phyloP scores from a whole-genome alignment of 1,140 invertebrate species.

The Andrena cerasifolii region DNA sequence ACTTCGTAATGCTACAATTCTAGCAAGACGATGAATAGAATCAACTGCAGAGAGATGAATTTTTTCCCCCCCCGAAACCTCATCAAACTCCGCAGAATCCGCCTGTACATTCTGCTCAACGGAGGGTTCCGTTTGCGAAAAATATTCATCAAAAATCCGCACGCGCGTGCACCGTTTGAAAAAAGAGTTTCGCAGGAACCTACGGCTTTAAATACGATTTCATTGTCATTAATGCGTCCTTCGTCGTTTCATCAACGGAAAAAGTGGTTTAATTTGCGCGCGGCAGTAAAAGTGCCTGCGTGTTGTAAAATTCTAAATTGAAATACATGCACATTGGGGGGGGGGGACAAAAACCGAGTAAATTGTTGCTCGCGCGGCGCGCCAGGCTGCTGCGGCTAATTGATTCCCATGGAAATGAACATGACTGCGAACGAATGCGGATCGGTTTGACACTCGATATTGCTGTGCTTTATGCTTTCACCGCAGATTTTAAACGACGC shows the following conservation, averaged over 20 bases:
- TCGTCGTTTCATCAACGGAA: background rate
- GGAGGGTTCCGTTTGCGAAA: no score
- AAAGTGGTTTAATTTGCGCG: background rate
- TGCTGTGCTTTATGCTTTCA: background rate
- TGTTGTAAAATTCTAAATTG: background rate
- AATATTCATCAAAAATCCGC: no score
- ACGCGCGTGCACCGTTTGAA: no score
- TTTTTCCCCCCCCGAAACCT: no score
- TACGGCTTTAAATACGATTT: background rate
- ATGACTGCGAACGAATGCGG: no score
- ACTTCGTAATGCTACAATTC: no score
- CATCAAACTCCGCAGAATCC: no score
- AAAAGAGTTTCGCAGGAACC: background rate
- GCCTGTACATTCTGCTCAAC: no score
- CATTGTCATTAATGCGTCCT: background rate
- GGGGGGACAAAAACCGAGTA: background rate
- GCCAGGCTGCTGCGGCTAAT: background rate
- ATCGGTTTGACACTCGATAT: background rate
- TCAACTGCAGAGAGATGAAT: no score
- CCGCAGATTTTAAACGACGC: background rate
- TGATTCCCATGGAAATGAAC: conserved; percentile 5
- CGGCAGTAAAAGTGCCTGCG: no score
- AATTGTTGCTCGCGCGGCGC: background rate
- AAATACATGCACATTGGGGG: no score
- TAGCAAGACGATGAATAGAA: no score